Base-by-base conservation (phyloP, 2,888 invertebrate species). In the Macrophya annulata region DNA sequence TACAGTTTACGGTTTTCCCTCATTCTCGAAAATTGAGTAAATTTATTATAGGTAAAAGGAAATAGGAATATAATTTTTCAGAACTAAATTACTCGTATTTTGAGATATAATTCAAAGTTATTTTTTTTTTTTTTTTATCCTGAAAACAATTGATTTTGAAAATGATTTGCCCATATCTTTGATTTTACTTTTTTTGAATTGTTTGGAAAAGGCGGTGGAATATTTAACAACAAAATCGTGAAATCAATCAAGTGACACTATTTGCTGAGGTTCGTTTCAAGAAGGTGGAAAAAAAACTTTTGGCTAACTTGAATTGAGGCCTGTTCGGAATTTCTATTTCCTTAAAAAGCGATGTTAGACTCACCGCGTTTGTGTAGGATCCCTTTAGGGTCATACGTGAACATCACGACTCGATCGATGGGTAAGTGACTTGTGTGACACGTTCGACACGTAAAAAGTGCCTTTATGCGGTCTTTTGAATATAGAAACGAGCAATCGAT, bases 401-500 rank as follows among this genome's bases (percentile, higher is more conserved):
- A 71, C 74, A 51, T 51, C 21, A 17, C 15, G 74, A 45, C 43
- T 55, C 45, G 84, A 76, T 62, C 84, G 59, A 45, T 51, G 72
- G 12, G 55, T 84, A 72, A 84, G 76, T 65, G 74, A 72, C 74
- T 76, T 72, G 55, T 84, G 43, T 76, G 74, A 62, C 59, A 84
- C 76, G 55, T 84, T 40, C n/a, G 84, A 62, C 43, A 74, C 74
- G 59, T 74, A 37, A 55, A 76, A 17, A 74, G 62, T 25, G 55
- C 59, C 55, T 76, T 84, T 76, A 59, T 76, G 59, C 45, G 31
- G 31, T 40, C 21, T 21, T 74, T 55, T 68, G 74, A 76, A 59
- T 84, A 45, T 25, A 15, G 55, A 84, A 25, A 76, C 74, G 37
- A 84, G 21, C 84, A 55, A 74, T 84, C 84, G 74, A 76, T 84